Base-by-base conservation (phyloP, 2,888 invertebrate genomes). In the Cylindroiulus punctatus region DNA sequence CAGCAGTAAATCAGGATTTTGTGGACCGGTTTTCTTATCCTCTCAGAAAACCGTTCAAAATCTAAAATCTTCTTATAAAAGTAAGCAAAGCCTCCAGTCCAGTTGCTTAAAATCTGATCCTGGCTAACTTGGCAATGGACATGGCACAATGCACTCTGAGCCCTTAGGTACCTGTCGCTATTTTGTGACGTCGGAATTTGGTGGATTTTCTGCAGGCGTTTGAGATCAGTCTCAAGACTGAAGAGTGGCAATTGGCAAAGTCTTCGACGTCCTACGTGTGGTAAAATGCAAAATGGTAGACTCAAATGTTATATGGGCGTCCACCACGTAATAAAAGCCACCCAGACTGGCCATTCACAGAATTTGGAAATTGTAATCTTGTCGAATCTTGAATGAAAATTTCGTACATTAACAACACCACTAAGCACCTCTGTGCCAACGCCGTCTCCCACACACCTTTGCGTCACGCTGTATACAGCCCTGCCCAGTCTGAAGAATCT, bases 401-500 rank as follows among this genome's bases (percentile, higher is more conserved):
- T 47, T 47, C 14, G 47, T 47, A 7, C 22, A 22, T 65, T 65
- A 65, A 65, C 22, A 57, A 2, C 57, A 65, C 26, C n/a, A n/a
- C 57, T 57, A 10, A 65, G 22, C 65, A 26, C 22, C 26, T 26
- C n/a, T 65, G 7, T 22, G 65, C 65, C 65, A 65, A 65, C 65
- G 65, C 65, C 22, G n/a, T 65, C 65, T 8, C 65, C 65, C 65
- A 65, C 65, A 10, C 26, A 65, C 26, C 65, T 65, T 65, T 10
- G n/a, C 65, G 65, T 65, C 65, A 65, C 26, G 22, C 26, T 12
- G 65, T 65, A 26, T 26, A 19, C 26, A 57, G 65, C 65, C 65
- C 65, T 65, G 65, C 65, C 65, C 26, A 65, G 65, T 26, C 65
- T 65, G 4, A 26, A n/a, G 65, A 65, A 65, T 65, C 26, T 65